Evolutionary conservation across 2,797 vertebrate species (phyloP).

Genomic region (Melopsittacus undulatus): DNA sequence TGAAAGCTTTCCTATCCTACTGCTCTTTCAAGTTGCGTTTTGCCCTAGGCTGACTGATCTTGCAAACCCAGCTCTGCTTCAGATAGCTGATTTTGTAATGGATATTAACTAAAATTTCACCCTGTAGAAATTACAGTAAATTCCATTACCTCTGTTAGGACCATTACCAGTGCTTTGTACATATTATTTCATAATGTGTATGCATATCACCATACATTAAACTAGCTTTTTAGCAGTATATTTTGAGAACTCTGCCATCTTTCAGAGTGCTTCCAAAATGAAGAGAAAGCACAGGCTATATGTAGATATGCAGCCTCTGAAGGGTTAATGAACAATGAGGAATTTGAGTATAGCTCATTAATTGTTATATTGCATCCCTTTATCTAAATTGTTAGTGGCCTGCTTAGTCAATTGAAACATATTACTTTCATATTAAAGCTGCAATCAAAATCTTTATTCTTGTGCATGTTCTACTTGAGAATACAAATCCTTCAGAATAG

Average conservation of each 20-base stretch:
- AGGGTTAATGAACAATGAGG: constrained; percentile 71
- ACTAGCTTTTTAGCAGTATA: background rate
- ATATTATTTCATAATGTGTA: background rate
- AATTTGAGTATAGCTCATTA: constrained; percentile 74
- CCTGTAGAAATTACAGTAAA: constrained; percentile 38
- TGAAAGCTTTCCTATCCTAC: background rate
- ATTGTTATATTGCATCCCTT: constrained; percentile 73
- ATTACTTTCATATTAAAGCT: constrained; percentile 77
- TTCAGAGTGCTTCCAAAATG: constrained; percentile 7
- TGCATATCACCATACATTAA: background rate
- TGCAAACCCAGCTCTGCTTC: constrained; percentile 19
- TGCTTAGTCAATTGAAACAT: constrained; percentile 76
- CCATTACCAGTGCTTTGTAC: background rate
- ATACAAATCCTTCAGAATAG: constrained; percentile 60
- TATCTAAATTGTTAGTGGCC: constrained; percentile 75
- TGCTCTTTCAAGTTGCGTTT: constrained; percentile 25
- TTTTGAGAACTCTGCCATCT: background rate
- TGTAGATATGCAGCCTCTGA: constrained; percentile 1
- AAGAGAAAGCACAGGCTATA: background rate
- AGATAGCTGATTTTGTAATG: constrained; percentile 28
- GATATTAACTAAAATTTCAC: constrained; percentile 42
- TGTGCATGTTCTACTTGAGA: constrained; percentile 65
- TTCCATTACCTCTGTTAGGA: constrained; percentile 28
- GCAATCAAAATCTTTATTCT: constrained; percentile 72
- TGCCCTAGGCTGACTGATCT: constrained; percentile 26